Evolutionary conservation across 2,888 invertebrate species (phyloP).

Genomic region (Lochmaea capreae): DNA sequence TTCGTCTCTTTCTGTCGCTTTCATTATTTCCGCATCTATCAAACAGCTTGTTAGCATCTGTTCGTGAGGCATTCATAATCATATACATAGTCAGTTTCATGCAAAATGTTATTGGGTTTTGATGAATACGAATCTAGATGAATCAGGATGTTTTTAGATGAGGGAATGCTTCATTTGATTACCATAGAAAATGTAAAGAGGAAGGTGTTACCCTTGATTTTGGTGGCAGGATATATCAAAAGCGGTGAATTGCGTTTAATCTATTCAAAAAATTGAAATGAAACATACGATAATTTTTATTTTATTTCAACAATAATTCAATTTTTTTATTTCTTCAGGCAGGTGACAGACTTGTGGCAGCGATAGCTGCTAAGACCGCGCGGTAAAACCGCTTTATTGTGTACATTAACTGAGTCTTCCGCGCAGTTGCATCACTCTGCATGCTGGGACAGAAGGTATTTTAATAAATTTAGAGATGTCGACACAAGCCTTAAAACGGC

Average conservation of each 20-base stretch:
- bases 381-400: too few relatives aligned
- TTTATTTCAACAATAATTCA: background rate
- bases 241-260: slow-evolving; percentile 16
- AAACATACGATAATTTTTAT: background rate
- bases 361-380: too few relatives aligned
- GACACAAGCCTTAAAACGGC: too few relatives aligned
- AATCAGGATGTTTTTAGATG: slow-evolving; percentile 36
- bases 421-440: too few relatives aligned
- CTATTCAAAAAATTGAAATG: background rate
- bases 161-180: slow-evolving; percentile 36
- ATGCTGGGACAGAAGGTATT: too few relatives aligned
- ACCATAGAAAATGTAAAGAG: slow-evolving; percentile 32
- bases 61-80: slow-evolving; percentile 48
- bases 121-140: slow-evolving; percentile 32
- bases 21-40: slow-evolving; percentile 62
- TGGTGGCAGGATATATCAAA: slow-evolving; percentile 15
- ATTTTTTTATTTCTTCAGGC: too few relatives aligned
- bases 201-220: slow-evolving; percentile 27
- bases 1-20: slow-evolving; percentile 53
- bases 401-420: too few relatives aligned
- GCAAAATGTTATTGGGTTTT: slow-evolving; percentile 36
- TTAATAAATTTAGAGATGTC: too few relatives aligned
- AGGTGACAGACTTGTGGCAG: background rate
- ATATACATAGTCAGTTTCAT: slow-evolving; percentile 33
- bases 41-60: slow-evolving; percentile 61